Percentiles rank a stretch among this genome's conserved stretches.
These are phyloP conservation scores for Pomacea maculata DNA, from an alignment of 1,140 invertebrate genomes.

Conservation along the genomic window DNA sequence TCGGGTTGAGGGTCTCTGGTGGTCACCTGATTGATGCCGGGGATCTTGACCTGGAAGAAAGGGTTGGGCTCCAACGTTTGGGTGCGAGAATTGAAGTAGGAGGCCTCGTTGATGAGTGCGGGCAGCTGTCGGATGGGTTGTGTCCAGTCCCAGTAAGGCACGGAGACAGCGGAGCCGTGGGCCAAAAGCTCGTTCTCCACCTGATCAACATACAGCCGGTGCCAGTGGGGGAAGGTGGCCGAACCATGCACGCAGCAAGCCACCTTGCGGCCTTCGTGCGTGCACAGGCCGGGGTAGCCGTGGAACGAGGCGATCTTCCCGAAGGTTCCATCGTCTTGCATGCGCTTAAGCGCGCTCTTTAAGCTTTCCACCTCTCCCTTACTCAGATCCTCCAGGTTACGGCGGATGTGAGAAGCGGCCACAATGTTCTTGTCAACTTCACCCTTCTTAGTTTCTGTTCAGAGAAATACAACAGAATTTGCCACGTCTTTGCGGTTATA, in stretches of 20 bases:
- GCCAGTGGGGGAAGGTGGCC: slow-evolving; percentile 37
- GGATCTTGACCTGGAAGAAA: slow-evolving; percentile 24
- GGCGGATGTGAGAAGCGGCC: neutral
- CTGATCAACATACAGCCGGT: slow-evolving; percentile 31
- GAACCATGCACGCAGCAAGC: slow-evolving; percentile 35
- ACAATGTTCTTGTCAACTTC: no score
- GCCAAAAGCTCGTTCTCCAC: slow-evolving; percentile 28
- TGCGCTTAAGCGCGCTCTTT: neutral
- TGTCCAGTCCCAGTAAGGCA: slow-evolving; percentile 43
- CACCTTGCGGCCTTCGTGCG: slow-evolving; percentile 20
- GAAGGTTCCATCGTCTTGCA: slow-evolving; percentile 29
- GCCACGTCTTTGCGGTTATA: no score
- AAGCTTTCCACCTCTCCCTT: no score
- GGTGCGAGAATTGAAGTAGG: slow-evolving; percentile 33
- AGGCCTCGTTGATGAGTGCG: slow-evolving; percentile 23
- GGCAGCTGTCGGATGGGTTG: slow-evolving; percentile 24
- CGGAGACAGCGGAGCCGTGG: slow-evolving; percentile 29
- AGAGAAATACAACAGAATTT: no score
- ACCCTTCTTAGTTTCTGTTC: no score
- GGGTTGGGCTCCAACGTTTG: slow-evolving; percentile 34
- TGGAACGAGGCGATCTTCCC: slow-evolving; percentile 35
- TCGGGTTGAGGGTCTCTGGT: slow-evolving; percentile 31
- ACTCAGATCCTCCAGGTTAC: no score
- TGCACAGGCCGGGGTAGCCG: slow-evolving; percentile 35
- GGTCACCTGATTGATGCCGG: slow-evolving; percentile 2